Percentiles rank a stretch among this genome's conserved stretches.
These are phyloP conservation scores for Cuculus canorus DNA, from an alignment of 2,797 vertebrate genomes.

Conservation along the genomic window DNA sequence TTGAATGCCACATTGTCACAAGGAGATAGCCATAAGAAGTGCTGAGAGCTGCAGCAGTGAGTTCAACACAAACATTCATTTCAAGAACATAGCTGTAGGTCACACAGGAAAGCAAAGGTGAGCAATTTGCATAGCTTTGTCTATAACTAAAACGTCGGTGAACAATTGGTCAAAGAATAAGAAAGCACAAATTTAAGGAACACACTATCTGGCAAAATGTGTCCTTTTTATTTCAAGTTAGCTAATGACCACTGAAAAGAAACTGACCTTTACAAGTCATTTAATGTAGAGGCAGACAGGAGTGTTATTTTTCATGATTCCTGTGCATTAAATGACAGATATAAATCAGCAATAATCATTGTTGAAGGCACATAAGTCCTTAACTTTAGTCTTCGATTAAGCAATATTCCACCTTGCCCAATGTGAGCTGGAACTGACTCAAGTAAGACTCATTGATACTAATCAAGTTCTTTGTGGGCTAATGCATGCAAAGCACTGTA, in stretches of 20 bases:
- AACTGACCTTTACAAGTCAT: neutral
- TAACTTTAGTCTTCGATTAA: slow-evolving; percentile 24
- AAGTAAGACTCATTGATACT: neutral
- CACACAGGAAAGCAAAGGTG: neutral
- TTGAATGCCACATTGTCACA: neutral
- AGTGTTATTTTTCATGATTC: neutral
- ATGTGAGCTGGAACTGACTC: neutral
- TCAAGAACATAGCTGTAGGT: slow-evolving; percentile 19
- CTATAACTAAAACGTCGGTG: neutral
- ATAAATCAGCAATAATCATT: slow-evolving; percentile 22
- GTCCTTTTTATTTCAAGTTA: neutral
- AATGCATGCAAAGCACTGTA: neutral
- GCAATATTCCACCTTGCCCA: neutral
- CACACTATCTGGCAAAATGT: neutral
- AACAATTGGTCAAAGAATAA: neutral
- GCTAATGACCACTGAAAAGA: neutral
- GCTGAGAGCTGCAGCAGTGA: slow-evolving; percentile 38
- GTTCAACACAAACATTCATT: slow-evolving; percentile 22
- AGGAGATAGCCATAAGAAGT: neutral
- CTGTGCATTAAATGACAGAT: neutral
- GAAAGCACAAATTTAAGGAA: neutral
- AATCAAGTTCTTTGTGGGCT: neutral
- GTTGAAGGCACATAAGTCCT: neutral
- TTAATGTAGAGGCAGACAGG: neutral
- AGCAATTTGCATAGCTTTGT: slow-evolving; percentile 14